Conservation (phyloP, 2,888 invertebrate species). For the Steinernema hermaphroditum region DNA sequence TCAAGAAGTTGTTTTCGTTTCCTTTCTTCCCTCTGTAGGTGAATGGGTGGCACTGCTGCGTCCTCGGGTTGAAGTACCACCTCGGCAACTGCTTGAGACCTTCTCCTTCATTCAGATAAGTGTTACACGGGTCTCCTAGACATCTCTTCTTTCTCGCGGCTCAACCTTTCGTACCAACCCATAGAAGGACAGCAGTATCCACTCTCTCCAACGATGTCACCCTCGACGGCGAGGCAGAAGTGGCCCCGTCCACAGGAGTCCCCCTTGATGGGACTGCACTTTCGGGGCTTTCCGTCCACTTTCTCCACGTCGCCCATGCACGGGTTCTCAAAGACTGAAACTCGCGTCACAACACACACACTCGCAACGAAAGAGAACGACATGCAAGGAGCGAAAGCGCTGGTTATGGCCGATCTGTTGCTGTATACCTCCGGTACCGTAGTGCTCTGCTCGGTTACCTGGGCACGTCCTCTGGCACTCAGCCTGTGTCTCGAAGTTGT, state of each 20-base stretch:
- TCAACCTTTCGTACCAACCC: neutral
- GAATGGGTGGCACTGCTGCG: conserved; percentile 39
- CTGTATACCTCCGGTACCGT: conserved; percentile 5
- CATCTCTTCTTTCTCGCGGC: neutral
- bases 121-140: conserved; percentile 52
- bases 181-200: conserved; percentile 43
- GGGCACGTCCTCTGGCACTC: conserved; percentile 66
- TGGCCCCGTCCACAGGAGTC: conserved; percentile 38
- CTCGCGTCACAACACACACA: conserved; percentile 15
- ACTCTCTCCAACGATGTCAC: conserved; percentile 33
- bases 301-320: conserved; percentile 50
- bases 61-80: conserved; percentile 53
- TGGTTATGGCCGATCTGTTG: conserved; percentile 33
- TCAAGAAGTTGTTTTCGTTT: conserved; percentile 43
- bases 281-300: conserved; percentile 37
- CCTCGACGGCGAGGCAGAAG: conserved; percentile 51
- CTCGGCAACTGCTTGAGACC: conserved; percentile 47
- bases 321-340: conserved; percentile 56
- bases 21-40: conserved; percentile 38
- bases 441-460: conserved; percentile 48
- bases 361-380: neutral
- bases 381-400: conserved; percentile 5
- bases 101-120: conserved; percentile 47
- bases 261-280: conserved; percentile 41
- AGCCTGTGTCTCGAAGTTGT: conserved; percentile 61